Conservation (phyloP, 2,888 invertebrate species). For the Chromoteleia sp. region DNA sequence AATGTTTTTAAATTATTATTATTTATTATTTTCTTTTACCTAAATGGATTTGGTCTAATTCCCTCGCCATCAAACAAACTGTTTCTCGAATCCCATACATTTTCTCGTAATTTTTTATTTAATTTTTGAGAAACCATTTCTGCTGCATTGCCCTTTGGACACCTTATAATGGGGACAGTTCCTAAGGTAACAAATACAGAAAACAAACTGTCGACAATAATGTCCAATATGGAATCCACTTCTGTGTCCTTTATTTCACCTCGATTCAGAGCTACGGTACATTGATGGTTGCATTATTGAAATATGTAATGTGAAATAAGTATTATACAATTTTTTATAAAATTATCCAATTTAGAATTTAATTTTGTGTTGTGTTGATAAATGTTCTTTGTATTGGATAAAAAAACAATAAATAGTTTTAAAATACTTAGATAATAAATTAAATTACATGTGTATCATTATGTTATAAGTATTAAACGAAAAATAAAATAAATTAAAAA, state of each 20-base stretch:
- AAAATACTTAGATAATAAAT: too few species aligned
- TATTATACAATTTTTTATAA: too few species aligned
- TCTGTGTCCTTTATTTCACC: slow-evolving; percentile 97
- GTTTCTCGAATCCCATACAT: slow-evolving; percentile 97
- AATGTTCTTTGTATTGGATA: too few species aligned
- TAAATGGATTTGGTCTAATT: slow-evolving; percentile 88
- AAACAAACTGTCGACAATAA: slow-evolving; percentile 97
- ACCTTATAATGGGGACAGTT: slow-evolving; percentile 88
- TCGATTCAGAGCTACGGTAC: slow-evolving; percentile 95
- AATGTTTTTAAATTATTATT: not conserved
- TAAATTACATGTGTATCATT: too few species aligned
- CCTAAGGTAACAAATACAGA: slow-evolving; percentile 99
- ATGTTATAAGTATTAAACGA: too few species aligned
- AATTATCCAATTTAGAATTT: too few species aligned
- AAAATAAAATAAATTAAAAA: too few species aligned
- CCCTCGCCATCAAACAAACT: slow-evolving; percentile 96
- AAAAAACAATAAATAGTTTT: too few species aligned
- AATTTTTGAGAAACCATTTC: slow-evolving; percentile 99
- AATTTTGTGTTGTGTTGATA: too few species aligned
- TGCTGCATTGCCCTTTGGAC: slow-evolving; percentile 98
- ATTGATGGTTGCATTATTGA: too few species aligned
- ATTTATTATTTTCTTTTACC: slow-evolving; percentile 77
- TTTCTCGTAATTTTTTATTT: slow-evolving; percentile 98
- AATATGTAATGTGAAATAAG: too few species aligned
- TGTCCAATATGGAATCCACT: slow-evolving; percentile 97